Conservation (phyloP, 2,797 vertebrate genomes). For the Microctenopoma lineatum region DNA sequence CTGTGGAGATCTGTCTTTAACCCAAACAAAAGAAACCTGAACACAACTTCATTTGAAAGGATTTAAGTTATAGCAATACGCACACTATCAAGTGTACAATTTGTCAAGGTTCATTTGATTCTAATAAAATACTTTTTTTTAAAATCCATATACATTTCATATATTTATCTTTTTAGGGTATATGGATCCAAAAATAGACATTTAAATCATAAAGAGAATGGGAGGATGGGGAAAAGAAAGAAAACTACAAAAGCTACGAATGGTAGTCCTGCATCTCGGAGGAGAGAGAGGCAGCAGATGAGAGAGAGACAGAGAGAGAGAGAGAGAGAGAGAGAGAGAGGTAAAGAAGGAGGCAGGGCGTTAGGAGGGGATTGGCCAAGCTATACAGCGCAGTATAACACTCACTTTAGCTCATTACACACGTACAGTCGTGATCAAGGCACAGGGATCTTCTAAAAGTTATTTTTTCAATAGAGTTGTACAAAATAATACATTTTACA, state of each 20-base stretch:
- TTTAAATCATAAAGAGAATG: slow-evolving; percentile 78
- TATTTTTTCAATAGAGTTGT: slow-evolving; percentile 92
- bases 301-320: slow-evolving; percentile 13
- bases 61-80: slow-evolving; percentile 91
- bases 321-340: slow-evolving; percentile 51
- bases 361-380: slow-evolving; percentile 84
- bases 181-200: slow-evolving; percentile 83
- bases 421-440: slow-evolving; percentile 97
- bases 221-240: slow-evolving; percentile 47
- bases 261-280: slow-evolving; percentile 78
- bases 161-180: slow-evolving; percentile 82
- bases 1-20: slow-evolving; percentile 85
- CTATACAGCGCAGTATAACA: slow-evolving; percentile 95
- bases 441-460: slow-evolving; percentile 96
- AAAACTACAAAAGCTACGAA: slow-evolving; percentile 82
- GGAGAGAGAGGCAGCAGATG: slow-evolving; percentile 50
- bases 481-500: slow-evolving; percentile 99
- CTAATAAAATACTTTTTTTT: slow-evolving; percentile 84
- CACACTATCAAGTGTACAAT: slow-evolving; percentile 87
- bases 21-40: slow-evolving; percentile 65
- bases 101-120: slow-evolving; percentile 82
- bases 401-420: slow-evolving; percentile 93
- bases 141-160: slow-evolving; percentile 88
- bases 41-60: slow-evolving; percentile 89
- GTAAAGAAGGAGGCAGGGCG: slow-evolving; percentile 45